Conservation (phyloP, 2,888 invertebrate species). For the Lepidochrysops patricia region DNA sequence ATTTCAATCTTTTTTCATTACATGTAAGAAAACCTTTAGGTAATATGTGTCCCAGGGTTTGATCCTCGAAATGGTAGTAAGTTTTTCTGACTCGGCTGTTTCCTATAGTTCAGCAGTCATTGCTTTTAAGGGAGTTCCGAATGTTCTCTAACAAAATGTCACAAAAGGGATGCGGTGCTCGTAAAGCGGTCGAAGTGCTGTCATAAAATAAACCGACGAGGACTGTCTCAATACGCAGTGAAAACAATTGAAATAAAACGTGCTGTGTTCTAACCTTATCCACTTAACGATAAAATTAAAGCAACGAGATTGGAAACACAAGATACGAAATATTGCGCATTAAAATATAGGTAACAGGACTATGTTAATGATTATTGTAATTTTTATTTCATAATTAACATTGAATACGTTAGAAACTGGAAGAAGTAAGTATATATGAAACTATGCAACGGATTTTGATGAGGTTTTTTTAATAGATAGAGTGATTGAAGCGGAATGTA, state of each 20-base stretch:
- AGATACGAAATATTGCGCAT: not conserved
- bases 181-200: constrained; percentile 57
- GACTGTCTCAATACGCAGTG: constrained; percentile 31
- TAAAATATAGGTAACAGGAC: no score
- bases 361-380: no score
- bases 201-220: constrained; percentile 46
- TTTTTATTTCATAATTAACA: no score
- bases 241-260: constrained; percentile 8
- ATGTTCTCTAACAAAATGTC: constrained; percentile 51
- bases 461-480: no score
- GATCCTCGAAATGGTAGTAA: not conserved
- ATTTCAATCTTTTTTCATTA: not conserved
- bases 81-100: not conserved
- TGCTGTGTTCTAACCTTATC: not conserved
- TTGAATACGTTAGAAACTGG: no score
- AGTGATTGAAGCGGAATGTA: no score
- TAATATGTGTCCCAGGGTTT: no score
- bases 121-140: constrained; percentile 20
- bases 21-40: no score
- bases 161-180: constrained; percentile 48
- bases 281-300: not conserved
- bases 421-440: no score
- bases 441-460: no score
- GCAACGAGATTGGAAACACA: not conserved
- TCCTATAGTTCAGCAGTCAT: constrained; percentile 8